Evolutionary conservation across 2,797 vertebrate genomes (phyloP), one percentile per base, ranked within the genome.

Genomic region (Enteromius afrohamiltoni): DNA sequence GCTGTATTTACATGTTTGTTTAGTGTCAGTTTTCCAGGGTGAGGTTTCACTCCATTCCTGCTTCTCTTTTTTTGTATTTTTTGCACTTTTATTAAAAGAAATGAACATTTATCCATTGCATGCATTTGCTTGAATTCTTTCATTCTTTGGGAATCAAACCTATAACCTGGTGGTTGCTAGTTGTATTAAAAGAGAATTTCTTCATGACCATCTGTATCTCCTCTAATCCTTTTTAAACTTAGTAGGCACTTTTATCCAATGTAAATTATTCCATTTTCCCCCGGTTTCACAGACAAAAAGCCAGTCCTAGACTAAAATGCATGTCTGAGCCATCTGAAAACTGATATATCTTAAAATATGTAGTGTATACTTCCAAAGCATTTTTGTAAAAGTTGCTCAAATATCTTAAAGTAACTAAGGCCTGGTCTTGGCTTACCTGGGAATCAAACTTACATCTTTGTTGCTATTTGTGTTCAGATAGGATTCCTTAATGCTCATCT

Each of bases 1-100:
- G 19, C 67, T 86, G 78, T 92, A 90, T 93, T 93, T 92, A 92
- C 88, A 90, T 91, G 88, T 86, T 90, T 91, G 91, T 92, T 93
- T 91, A 88, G 91, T 90, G 87, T 92, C 89, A 90, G 84, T 83
- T 91, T 93, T 89, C 79, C 53, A 79, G 87, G 91, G 91, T 93
- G 91, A 91, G 85, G 88, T 58, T 42, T 42, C 11, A 37, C 40
- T 34, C 19, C 23, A 13, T 47, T 60, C 60, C 29, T n/a, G 77
- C 65, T 17, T 26, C 49, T 26, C 40, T 49, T 11, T 62, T 62
- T 49, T 49, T 9, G 0, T 62, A 47, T n/a, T 14, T 68, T 67
- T 67, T 40, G 21, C 65, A 19, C 23, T 17, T 71, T 73, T 45
- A 26, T 70, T n/a, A n/a, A 69, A 26, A 71, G 23, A 1, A 71